A percentile compares a stretch with the other conserved stretches of the same genome.
These are phyloP conservation scores for Merops nubicus DNA, from an alignment of 2,113 vertebrate genomes.

Conservation along the genomic window DNA sequence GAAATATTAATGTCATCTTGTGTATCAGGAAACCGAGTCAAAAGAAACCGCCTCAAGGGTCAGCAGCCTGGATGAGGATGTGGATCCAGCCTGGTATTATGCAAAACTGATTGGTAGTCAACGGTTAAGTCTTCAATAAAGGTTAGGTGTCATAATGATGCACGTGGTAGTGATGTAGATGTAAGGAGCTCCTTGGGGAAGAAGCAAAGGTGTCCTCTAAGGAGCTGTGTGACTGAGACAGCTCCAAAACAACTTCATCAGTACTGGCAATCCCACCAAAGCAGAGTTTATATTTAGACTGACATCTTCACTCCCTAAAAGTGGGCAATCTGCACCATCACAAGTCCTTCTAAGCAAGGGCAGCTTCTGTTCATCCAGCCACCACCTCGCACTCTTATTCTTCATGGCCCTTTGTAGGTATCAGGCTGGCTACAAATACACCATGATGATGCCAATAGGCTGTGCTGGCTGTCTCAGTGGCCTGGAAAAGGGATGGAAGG, in stretches of 20 bases:
- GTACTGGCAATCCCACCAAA: background rate
- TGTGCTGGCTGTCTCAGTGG: background rate
- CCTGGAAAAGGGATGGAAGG: background rate
- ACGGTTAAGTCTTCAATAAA: background rate
- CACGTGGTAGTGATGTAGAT: background rate
- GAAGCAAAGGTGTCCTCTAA: background rate
- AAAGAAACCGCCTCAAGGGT: background rate
- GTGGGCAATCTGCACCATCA: background rate
- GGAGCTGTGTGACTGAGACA: background rate
- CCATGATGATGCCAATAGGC: fast-evolving
- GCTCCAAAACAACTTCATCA: background rate
- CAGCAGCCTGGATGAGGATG: background rate
- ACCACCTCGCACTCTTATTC: background rate
- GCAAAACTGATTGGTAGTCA: background rate
- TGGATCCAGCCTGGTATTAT: background rate
- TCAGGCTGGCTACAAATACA: background rate
- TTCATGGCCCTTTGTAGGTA: fast-evolving
- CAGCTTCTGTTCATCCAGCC: background rate
- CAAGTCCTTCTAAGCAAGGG: background rate
- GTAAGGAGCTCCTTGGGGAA: background rate
- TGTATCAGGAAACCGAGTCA: background rate
- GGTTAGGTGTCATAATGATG: background rate
- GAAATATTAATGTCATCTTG: background rate
- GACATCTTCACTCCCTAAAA: background rate
- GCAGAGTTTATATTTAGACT: background rate